phyloP scores from a whole-genome alignment of 2,113 vertebrate species.

The Furnarius figulus region DNA sequence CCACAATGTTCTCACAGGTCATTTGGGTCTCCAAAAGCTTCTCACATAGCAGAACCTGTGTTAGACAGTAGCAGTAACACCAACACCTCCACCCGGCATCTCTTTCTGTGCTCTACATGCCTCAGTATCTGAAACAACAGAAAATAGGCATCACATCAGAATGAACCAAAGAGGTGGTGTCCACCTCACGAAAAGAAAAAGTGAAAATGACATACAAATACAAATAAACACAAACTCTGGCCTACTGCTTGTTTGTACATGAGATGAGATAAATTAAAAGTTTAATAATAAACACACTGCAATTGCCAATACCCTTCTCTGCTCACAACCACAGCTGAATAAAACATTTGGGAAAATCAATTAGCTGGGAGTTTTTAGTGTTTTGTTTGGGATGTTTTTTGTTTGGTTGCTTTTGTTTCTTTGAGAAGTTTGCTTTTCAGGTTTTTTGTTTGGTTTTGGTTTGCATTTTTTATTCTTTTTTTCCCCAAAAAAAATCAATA shows the following conservation, averaged over 20 bases:
- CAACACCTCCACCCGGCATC: background rate
- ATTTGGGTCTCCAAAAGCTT: background rate
- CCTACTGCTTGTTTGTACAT: background rate
- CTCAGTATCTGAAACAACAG: background rate
- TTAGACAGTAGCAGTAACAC: background rate
- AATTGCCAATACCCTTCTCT: background rate
- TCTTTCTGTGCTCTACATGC: background rate
- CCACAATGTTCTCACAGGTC: background rate
- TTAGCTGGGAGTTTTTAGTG: accelerated
- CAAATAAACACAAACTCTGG: background rate
- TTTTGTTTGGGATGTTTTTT: background rate
- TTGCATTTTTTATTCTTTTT: background rate
- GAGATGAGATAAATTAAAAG: background rate
- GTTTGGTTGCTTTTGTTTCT: background rate
- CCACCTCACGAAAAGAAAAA: background rate
- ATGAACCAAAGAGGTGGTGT: background rate
- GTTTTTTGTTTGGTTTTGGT: background rate
- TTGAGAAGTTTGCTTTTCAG: background rate
- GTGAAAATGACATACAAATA: background rate
- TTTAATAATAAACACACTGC: background rate
- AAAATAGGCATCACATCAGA: background rate
- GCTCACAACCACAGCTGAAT: background rate
- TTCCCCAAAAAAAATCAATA: background rate
- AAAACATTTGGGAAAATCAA: background rate
- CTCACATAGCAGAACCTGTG: background rate